Conservation (phyloP, 2,888 invertebrate species). For the Salticus scenicus region DNA sequence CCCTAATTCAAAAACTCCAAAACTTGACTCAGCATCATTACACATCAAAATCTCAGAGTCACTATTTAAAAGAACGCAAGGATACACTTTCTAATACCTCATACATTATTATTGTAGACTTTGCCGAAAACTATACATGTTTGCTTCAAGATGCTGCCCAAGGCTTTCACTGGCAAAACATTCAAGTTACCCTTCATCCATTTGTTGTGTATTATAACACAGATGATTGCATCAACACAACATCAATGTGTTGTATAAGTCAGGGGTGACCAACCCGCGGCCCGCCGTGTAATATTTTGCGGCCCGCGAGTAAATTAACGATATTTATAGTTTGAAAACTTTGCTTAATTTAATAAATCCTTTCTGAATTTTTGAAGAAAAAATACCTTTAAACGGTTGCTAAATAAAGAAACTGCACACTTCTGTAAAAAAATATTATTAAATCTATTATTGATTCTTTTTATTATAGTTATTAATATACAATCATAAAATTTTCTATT, state of each 20-base stretch:
- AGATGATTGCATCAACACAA: background rate
- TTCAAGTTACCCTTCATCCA: slow-evolving; percentile 68
- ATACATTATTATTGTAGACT: slow-evolving; percentile 70
- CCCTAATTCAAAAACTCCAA: background rate
- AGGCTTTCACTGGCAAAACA: slow-evolving; percentile 70
- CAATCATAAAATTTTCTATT: too few species aligned
- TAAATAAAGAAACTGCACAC: too few species aligned
- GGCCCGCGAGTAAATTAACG: too few species aligned
- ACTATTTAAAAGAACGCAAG: background rate
- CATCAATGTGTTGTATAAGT: slow-evolving; percentile 18
- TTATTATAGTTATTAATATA: too few species aligned
- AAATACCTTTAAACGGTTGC: too few species aligned
- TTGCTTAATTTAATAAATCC: too few species aligned
- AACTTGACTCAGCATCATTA: background rate
- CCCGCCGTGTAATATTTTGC: too few species aligned
- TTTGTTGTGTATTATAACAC: slow-evolving; percentile 30
- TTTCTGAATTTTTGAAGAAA: too few species aligned
- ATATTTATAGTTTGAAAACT: too few species aligned
- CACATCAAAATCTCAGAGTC: background rate
- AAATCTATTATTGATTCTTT: too few species aligned
- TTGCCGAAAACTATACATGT: slow-evolving; percentile 71
- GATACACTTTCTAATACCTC: background rate
- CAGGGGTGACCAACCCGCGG: too few species aligned
- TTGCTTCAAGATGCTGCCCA: slow-evolving; percentile 72
- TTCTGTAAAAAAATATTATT: too few species aligned